Evolutionary conservation across 2,888 invertebrate species (phyloP).

Genomic region (Orthosia cruda): DNA sequence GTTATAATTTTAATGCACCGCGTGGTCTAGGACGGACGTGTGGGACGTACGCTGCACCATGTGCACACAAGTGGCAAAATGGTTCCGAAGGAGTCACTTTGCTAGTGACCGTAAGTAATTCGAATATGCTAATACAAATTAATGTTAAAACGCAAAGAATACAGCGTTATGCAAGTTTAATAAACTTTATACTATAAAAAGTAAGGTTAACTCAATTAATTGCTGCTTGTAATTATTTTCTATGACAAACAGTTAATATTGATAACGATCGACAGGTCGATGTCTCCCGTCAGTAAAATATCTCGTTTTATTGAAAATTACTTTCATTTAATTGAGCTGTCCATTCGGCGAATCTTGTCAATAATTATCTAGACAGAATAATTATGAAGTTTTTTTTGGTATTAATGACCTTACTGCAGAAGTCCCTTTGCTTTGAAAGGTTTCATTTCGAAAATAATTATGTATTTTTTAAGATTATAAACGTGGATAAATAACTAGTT

Average conservation of each 20-base stretch:
- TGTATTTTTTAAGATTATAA: not conserved
- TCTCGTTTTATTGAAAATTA: conserved; percentile 20
- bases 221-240: not conserved
- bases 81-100: too few species aligned
- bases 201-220: too few species aligned
- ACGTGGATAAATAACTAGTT: not conserved
- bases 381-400: not conserved
- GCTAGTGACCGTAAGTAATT: too few species aligned
- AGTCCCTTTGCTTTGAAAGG: conserved; percentile 5
- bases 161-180: too few species aligned
- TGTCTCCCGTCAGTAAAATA: conserved; percentile 7
- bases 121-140: too few species aligned
- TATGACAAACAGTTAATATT: not conserved
- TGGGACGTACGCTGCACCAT: too few species aligned
- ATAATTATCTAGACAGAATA: conserved; percentile 20
- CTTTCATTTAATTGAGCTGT: conserved; percentile 34
- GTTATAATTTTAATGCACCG: too few species aligned
- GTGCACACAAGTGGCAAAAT: too few species aligned
- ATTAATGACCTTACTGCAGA: conserved; percentile 7
- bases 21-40: too few species aligned
- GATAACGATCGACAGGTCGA: conserved; percentile 2
- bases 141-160: too few species aligned
- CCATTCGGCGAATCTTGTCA: not conserved
- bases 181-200: too few species aligned
- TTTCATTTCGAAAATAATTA: not conserved